A percentile compares a stretch with the other conserved stretches of the same genome.
These are phyloP conservation scores for Hypomecis punctinalis DNA, from an alignment of 2,888 invertebrate species.

Conservation along the genomic window DNA sequence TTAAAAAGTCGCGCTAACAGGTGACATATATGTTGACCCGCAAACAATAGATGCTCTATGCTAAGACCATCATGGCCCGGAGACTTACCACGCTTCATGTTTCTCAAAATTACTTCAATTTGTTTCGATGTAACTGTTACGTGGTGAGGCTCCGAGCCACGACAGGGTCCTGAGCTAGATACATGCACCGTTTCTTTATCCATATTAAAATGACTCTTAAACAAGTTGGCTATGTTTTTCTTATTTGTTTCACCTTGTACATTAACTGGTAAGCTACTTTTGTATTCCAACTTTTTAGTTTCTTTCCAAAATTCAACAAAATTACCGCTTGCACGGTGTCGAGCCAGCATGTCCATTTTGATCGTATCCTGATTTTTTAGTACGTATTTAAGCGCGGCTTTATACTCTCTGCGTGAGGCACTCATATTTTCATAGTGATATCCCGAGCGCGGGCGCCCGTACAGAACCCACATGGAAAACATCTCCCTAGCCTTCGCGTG, in stretches of 20 bases:
- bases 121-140: too few species aligned
- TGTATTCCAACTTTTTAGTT: slow-evolving; percentile 13
- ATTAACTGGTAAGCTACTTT: slow-evolving; percentile 12
- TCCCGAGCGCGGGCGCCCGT: slow-evolving; percentile 27
- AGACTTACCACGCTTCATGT: too few species aligned
- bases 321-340: slow-evolving; percentile 16
- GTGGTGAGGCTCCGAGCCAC: too few species aligned
- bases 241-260: slow-evolving; percentile 17
- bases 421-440: slow-evolving; percentile 23
- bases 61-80: too few species aligned
- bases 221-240: slow-evolving; percentile 24
- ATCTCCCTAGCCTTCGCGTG: slow-evolving; percentile 16
- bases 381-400: slow-evolving; percentile 21
- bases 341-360: slow-evolving; percentile 19
- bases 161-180: too few species aligned
- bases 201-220: too few species aligned
- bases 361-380: slow-evolving; percentile 23
- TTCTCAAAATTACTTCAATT: too few species aligned
- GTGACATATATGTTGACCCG: too few species aligned
- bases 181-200: too few species aligned
- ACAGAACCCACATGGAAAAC: slow-evolving; percentile 18
- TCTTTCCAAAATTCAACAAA: slow-evolving; percentile 32
- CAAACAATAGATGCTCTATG: too few species aligned
- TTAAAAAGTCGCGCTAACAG: too few species aligned
- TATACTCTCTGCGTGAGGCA: slow-evolving; percentile 21